Evolutionary conservation across 2,888 invertebrate genomes (phyloP), one percentile per base, ranked within the genome.

Genomic region (Hemistola chrysoprasaria): DNA sequence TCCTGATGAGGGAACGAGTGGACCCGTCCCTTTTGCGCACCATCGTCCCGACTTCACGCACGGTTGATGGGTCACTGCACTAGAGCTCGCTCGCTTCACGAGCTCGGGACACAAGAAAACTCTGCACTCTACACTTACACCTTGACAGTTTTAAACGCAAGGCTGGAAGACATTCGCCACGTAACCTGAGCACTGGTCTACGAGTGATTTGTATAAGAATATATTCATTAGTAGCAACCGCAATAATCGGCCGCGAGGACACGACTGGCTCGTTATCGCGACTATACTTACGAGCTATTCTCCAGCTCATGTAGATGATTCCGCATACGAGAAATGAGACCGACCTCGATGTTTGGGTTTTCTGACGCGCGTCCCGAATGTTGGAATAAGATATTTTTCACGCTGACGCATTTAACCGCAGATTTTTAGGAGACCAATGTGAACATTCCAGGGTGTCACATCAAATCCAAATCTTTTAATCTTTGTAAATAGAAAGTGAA

Each of bases 31-130:
- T 83, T 71, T 78, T 75, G 75, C 77, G 82, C 65, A 84, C 83
- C 87, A 88, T 87, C 64, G 74, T 78, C 73, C 77, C 79, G 76
- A 62, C 82, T 78, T 84, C 83, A 85, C 84, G 86, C 84, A 75
- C 82, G 70, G 78, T 72, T 78, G 78, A 37, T 76, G 71, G 85
- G 84, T 81, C 85, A 85, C 74, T 85, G 84, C 79, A 81, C 85
- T 62, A 67, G 56, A 65, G 65, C 60, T 60, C 65, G 59, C 65
- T 57, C 62, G 62, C 29, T 30, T 11, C 7, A 30, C 34, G 5
- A 31, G 24, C 43, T 39, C 33, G 58, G 59, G 58, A 63, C 57
- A 64, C 65, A 59, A 57, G 59, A 35, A 59, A 64, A 60, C 63
- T 52, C 55, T 60, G 50, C 61, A 63, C 65, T 62, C 56, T 57